Conservation (phyloP, 2,797 vertebrate genomes). For the Eulemur coronatus region DNA sequence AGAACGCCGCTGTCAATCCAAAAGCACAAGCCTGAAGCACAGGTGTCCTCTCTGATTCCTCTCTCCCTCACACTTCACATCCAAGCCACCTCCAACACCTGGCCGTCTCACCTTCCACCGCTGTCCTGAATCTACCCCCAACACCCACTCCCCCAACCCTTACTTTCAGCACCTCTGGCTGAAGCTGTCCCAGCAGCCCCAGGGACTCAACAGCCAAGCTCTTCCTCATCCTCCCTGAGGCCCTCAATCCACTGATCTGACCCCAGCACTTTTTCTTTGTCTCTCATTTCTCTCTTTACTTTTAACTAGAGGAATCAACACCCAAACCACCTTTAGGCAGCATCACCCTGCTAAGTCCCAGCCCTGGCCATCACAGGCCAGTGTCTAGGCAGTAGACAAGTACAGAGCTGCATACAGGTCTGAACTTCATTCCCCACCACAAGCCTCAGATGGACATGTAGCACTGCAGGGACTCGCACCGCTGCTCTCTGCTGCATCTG, state of each 20-base stretch:
- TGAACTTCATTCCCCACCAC: background rate
- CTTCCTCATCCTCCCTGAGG: background rate
- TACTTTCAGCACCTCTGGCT: background rate
- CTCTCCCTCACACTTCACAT: background rate
- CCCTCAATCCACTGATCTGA: too few species aligned
- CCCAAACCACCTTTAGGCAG: background rate
- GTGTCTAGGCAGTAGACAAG: background rate
- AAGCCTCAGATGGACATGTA: background rate
- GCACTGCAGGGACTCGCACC: too few species aligned
- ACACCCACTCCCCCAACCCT: background rate
- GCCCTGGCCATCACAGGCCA: background rate
- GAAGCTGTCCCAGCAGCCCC: background rate
- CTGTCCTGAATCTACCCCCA: background rate
- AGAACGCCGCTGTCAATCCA: background rate
- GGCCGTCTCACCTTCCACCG: background rate
- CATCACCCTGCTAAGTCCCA: background rate
- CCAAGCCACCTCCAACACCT: background rate
- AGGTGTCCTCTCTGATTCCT: background rate
- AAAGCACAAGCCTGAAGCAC: background rate
- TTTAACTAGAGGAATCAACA: background rate
- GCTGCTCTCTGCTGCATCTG: too few species aligned
- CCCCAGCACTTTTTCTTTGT: background rate
- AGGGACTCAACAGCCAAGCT: background rate
- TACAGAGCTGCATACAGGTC: fast-evolving
- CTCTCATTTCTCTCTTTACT: background rate